Evolutionary conservation across 2,113 vertebrate species (phyloP).

Genomic region (Labeo catla): DNA sequence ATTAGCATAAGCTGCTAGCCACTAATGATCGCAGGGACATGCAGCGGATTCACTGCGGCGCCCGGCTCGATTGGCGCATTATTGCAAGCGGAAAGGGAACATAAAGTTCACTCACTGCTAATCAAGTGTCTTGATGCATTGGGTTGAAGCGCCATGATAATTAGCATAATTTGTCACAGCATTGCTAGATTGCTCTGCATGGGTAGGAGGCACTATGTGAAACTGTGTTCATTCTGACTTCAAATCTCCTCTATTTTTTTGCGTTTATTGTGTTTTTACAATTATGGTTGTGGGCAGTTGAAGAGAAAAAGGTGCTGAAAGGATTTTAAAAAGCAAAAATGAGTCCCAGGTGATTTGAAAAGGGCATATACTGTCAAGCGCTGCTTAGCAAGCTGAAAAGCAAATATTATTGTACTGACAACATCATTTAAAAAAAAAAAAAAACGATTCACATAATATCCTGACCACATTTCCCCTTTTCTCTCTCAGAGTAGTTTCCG

Average conservation of each 20-base stretch:
- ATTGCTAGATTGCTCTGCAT: not conserved
- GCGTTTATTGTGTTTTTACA: slow-evolving; percentile 13
- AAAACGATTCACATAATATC: not conserved
- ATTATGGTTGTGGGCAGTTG: not conserved
- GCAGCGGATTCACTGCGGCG: not conserved
- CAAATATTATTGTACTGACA: slow-evolving; percentile 10
- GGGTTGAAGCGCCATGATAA: slow-evolving; percentile 38
- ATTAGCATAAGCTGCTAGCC: slow-evolving; percentile 27
- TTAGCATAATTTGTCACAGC: slow-evolving; percentile 38
- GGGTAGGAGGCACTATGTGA: not conserved
- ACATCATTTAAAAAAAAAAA: not conserved
- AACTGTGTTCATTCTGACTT: not conserved
- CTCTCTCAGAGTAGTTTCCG: not conserved
- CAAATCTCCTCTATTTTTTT: not conserved
- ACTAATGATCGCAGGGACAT: slow-evolving; percentile 37
- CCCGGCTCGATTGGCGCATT: slow-evolving; percentile 27
- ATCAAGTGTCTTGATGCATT: slow-evolving; percentile 39
- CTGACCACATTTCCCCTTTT: not conserved
- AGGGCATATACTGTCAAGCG: slow-evolving; percentile 6
- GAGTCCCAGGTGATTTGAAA: not conserved
- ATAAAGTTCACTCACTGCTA: slow-evolving; percentile 23
- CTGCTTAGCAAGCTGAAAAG: not conserved
- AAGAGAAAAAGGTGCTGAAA: not conserved
- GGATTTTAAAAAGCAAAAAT: not conserved
- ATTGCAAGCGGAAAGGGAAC: slow-evolving; percentile 19